A percentile compares a stretch with the other conserved stretches of the same genome.
These are phyloP conservation scores for Leptestheria dahalacensis DNA, from an alignment of 1,140 invertebrate genomes.

Conservation along the genomic window DNA sequence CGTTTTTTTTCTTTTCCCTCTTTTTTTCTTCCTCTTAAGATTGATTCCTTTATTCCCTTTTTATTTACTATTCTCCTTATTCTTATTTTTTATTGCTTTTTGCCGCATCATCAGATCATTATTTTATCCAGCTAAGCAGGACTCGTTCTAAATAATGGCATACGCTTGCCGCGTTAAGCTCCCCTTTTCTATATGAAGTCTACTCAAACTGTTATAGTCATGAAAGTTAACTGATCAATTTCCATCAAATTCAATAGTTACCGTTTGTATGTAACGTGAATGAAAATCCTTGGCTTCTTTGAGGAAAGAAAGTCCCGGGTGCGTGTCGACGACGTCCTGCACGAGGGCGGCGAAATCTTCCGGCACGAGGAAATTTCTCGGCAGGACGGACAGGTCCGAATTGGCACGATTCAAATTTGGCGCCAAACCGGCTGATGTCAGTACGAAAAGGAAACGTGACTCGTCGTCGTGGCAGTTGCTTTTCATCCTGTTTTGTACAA, in stretches of 20 bases:
- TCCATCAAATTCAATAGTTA: slow-evolving; percentile 42
- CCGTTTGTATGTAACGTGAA: slow-evolving; percentile 93
- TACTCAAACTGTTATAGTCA: too few species aligned
- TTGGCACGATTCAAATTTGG: slow-evolving; percentile 5
- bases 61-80: too few species aligned
- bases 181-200: too few species aligned
- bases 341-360: slow-evolving; percentile 81
- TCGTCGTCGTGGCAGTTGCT: slow-evolving; percentile 70
- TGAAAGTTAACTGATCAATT: too few species aligned
- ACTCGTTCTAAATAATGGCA: too few species aligned
- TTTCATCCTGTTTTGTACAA: slow-evolving; percentile 41
- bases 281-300: slow-evolving; percentile 97
- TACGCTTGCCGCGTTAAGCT: too few species aligned
- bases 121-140: too few species aligned
- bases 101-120: too few species aligned
- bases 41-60: too few species aligned
- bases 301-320: slow-evolving; percentile 91
- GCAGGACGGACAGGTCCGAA: slow-evolving; percentile 23
- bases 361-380: slow-evolving; percentile 29
- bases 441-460: slow-evolving; percentile 74
- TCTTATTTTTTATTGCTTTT: too few species aligned
- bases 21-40: neutral
- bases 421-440: slow-evolving; percentile 28
- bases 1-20: neutral
- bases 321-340: slow-evolving; percentile 96